Conservation (phyloP, 1,140 invertebrate species). For the Acromyrmex charruanus region DNA sequence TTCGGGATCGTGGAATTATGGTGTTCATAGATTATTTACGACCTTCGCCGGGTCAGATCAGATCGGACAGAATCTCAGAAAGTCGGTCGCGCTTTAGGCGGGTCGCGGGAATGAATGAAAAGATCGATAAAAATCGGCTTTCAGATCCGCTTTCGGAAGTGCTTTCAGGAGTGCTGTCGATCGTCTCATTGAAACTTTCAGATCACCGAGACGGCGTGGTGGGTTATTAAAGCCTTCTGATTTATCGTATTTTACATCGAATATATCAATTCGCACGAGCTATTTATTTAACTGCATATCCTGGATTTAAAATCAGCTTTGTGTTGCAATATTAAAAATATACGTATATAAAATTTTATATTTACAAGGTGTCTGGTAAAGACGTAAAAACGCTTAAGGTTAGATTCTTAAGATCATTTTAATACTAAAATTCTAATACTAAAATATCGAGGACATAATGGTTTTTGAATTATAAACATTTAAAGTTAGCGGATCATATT, state of each 20-base stretch:
- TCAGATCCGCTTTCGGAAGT: slow-evolving; percentile 58
- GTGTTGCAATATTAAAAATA: background rate
- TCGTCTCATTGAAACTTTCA: slow-evolving; percentile 59
- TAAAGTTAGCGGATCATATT: too few species aligned
- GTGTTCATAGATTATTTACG: slow-evolving; percentile 60
- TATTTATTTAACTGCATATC: slow-evolving; percentile 57
- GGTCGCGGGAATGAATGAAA: slow-evolving; percentile 37
- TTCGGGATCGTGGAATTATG: slow-evolving; percentile 34
- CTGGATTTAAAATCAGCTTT: slow-evolving; percentile 28
- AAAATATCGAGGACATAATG: too few species aligned
- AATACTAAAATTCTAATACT: too few species aligned
- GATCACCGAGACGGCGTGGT: background rate
- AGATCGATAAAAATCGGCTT: slow-evolving; percentile 61
- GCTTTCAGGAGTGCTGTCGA: slow-evolving; percentile 45
- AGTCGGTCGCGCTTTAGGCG: slow-evolving; percentile 32
- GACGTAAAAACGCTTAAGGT: too few species aligned
- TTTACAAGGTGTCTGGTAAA: too few species aligned
- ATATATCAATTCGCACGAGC: slow-evolving; percentile 33
- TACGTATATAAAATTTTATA: background rate
- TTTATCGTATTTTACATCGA: slow-evolving; percentile 55
- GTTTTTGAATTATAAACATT: too few species aligned
- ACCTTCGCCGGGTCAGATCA: slow-evolving; percentile 20
- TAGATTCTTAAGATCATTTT: too few species aligned
- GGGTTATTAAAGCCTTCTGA: slow-evolving; percentile 34
- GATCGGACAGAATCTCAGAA: slow-evolving; percentile 52